Percentiles rank a stretch among this genome's conserved stretches.
Evolutionary conservation across 1,140 invertebrate genomes (phyloP).

Genomic region (Ceratitis capitata): DNA sequence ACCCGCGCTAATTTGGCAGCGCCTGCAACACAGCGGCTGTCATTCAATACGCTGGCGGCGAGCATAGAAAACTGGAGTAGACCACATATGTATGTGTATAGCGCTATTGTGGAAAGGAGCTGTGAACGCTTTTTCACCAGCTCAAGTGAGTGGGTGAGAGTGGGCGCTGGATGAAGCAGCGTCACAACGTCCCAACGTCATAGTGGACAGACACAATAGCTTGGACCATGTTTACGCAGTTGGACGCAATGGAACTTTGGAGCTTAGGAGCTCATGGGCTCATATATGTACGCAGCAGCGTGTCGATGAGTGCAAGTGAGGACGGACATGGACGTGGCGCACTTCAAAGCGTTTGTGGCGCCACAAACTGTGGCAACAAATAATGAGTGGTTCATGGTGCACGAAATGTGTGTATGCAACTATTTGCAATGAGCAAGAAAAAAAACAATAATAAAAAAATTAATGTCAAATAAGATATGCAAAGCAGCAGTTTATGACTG

Average conservation of each 20-base stretch:
- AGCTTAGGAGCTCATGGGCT: background rate
- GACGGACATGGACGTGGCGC: conserved; percentile 7
- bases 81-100: no score
- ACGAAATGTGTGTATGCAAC: no score
- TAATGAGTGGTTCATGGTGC: background rate
- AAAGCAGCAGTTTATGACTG: conserved; percentile 60
- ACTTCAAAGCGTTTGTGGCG: conserved; percentile 49
- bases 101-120: background rate
- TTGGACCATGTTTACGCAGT: background rate
- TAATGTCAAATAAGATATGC: conserved; percentile 42
- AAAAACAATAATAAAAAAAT: background rate
- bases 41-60: conserved; percentile 17
- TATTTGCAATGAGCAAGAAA: background rate
- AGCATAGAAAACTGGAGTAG: background rate
- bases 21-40: background rate
- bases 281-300: conserved; percentile 48
- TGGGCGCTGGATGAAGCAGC: background rate
- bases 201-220: no score
- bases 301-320: conserved; percentile 27
- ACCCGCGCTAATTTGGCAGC: conserved; percentile 35
- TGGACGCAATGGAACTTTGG: background rate
- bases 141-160: conserved; percentile 8
- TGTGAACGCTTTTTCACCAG: background rate
- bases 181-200: background rate
- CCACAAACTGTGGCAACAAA: background rate